phyloP scores from a whole-genome alignment of 1,140 invertebrate species.

The Papilio glaucus region DNA sequence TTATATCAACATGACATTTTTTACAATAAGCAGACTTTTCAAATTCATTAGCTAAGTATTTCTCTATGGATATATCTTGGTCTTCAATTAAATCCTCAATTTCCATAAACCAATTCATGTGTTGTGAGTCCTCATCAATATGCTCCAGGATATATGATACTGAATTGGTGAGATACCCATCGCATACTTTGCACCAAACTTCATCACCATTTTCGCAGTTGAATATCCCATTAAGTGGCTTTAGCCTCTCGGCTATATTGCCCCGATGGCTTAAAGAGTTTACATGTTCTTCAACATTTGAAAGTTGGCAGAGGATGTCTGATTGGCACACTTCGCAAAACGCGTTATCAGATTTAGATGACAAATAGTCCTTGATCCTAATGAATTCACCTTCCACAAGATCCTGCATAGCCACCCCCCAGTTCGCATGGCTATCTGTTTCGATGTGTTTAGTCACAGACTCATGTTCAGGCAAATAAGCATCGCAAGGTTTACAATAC shows the following conservation, averaged over 20 bases:
- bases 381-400: slow-evolving; percentile 66
- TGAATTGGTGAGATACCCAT: slow-evolving; percentile 59
- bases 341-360: slow-evolving; percentile 56
- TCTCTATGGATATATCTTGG: slow-evolving; percentile 60
- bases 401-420: slow-evolving; percentile 60
- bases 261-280: slow-evolving; percentile 55
- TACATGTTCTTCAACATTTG: slow-evolving; percentile 63
- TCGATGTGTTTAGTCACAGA: slow-evolving; percentile 62
- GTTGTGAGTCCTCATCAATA: slow-evolving; percentile 59
- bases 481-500: slow-evolving; percentile 63
- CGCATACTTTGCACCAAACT: slow-evolving; percentile 69
- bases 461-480: slow-evolving; percentile 49
- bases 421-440: slow-evolving; percentile 60
- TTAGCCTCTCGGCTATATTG: slow-evolving; percentile 55
- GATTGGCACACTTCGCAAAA: slow-evolving; percentile 59
- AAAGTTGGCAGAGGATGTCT: slow-evolving; percentile 51
- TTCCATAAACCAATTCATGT: slow-evolving; percentile 62
- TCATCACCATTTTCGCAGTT: slow-evolving; percentile 58
- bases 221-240: slow-evolving; percentile 67
- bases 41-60: slow-evolving; percentile 60
- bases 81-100: slow-evolving; percentile 62
- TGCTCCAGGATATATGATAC: slow-evolving; percentile 53
- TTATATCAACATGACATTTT: slow-evolving; percentile 58
- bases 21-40: slow-evolving; percentile 64
- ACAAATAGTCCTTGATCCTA: slow-evolving; percentile 53